phyloP scores from a whole-genome alignment of 2,888 invertebrate genomes.

The Cheilosia vernalis region DNA sequence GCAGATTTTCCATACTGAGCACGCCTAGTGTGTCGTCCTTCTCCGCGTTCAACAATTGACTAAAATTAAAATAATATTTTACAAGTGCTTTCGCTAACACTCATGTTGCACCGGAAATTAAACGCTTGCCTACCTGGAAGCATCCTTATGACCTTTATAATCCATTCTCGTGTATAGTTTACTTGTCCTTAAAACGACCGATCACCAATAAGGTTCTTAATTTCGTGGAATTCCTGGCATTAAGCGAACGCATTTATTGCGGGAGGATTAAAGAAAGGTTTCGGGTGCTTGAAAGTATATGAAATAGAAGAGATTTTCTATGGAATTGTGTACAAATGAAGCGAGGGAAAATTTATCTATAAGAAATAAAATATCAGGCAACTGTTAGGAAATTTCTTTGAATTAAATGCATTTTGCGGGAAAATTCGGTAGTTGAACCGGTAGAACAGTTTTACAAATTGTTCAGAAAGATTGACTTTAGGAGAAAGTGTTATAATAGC shows the following conservation, averaged over 20 bases:
- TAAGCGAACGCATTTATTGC: neutral
- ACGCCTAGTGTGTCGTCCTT: conserved; percentile 68
- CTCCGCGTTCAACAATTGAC: conserved; percentile 53
- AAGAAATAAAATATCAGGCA: conserved; percentile 18
- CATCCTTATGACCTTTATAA: conserved; percentile 23
- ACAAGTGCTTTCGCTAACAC: neutral
- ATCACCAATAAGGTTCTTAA: neutral
- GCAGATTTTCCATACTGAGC: conserved; percentile 79
- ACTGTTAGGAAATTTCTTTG: conserved; percentile 63
- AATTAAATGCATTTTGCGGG: conserved; percentile 60
- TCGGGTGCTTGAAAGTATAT: neutral
- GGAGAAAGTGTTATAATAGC: neutral
- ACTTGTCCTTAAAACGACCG: neutral
- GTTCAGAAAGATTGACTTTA: neutral
- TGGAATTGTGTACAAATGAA: neutral
- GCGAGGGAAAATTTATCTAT: neutral
- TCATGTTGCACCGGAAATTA: neutral
- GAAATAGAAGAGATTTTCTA: neutral
- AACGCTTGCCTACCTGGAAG: conserved; percentile 39
- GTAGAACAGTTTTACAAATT: conserved; percentile 38
- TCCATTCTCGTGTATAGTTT: conserved; percentile 9
- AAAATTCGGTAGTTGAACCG: conserved; percentile 42
- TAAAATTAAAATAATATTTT: conserved; percentile 5
- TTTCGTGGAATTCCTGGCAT: neutral
- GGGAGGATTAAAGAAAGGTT: neutral